Evolutionary conservation across 2,888 invertebrate species (phyloP).

Genomic region (Synanthedon myopaeformis): DNA sequence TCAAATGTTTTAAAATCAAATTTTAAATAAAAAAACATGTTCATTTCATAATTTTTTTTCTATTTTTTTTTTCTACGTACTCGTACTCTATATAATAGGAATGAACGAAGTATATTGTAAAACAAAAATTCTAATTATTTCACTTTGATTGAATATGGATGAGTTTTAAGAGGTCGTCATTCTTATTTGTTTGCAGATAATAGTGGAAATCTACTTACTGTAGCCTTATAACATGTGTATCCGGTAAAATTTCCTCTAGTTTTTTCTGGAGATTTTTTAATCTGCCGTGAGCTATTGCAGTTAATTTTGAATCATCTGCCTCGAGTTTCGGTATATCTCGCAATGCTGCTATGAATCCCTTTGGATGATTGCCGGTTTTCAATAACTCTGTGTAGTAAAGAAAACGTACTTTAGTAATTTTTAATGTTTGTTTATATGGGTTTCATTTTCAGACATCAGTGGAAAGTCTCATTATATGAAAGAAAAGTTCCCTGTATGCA

Average conservation of each 20-base stretch:
- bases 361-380: conserved; percentile 44
- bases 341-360: conserved; percentile 55
- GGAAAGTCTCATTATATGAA: too few species aligned
- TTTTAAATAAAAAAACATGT: too few species aligned
- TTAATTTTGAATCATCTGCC: conserved; percentile 44
- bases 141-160: too few species aligned
- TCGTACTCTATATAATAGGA: too few species aligned
- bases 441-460: neutral
- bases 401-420: neutral
- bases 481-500: too few species aligned
- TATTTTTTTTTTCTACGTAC: too few species aligned
- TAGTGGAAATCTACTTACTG: conserved; percentile 38
- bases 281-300: conserved; percentile 40
- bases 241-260: conserved; percentile 51
- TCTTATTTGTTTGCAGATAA: too few species aligned
- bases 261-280: conserved; percentile 48
- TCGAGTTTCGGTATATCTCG: conserved; percentile 49
- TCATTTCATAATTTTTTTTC: too few species aligned
- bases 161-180: too few species aligned
- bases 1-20: too few species aligned
- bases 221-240: conserved; percentile 59
- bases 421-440: neutral
- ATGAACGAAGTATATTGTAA: too few species aligned
- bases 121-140: too few species aligned
- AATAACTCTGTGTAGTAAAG: conserved; percentile 35